Percentiles rank a stretch among this genome's conserved stretches.
Conservation (phyloP, 2,888 invertebrate species). For the Agonopterix subpropinquella region DNA sequence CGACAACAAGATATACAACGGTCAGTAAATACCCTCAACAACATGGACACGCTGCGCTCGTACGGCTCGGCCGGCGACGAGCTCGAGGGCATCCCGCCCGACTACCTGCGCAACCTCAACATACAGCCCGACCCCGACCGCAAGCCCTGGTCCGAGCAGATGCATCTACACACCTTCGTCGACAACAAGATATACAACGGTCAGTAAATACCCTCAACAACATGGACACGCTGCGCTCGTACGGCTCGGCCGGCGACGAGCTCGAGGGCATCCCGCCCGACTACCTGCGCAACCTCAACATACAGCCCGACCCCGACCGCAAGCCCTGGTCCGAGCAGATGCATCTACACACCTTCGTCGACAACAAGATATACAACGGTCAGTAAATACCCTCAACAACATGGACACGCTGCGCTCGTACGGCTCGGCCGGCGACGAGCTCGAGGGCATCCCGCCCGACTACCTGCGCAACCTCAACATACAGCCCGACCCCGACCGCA, state of each 20-base stretch:
- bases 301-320: conserved; percentile 78
- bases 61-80: conserved; percentile 97
- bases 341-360: conserved; percentile 85
- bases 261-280: conserved; percentile 91
- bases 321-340: conserved; percentile 91
- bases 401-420: conserved; percentile 94
- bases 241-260: conserved; percentile 96
- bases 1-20: conserved; percentile 91
- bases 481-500: conserved; percentile 79
- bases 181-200: conserved; percentile 92
- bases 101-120: conserved; percentile 88
- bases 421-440: conserved; percentile 95
- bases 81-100: conserved; percentile 89
- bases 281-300: conserved; percentile 87
- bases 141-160: conserved; percentile 90
- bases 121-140: conserved; percentile 79
- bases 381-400: conserved; percentile 84
- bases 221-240: conserved; percentile 92
- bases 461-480: conserved; percentile 88
- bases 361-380: conserved; percentile 93
- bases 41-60: conserved; percentile 92
- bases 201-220: conserved; percentile 86
- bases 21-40: conserved; percentile 86
- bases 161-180: conserved; percentile 85
- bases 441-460: conserved; percentile 91